phyloP scores from a whole-genome alignment of 2,888 invertebrate species.

The Tribolium freemani region DNA sequence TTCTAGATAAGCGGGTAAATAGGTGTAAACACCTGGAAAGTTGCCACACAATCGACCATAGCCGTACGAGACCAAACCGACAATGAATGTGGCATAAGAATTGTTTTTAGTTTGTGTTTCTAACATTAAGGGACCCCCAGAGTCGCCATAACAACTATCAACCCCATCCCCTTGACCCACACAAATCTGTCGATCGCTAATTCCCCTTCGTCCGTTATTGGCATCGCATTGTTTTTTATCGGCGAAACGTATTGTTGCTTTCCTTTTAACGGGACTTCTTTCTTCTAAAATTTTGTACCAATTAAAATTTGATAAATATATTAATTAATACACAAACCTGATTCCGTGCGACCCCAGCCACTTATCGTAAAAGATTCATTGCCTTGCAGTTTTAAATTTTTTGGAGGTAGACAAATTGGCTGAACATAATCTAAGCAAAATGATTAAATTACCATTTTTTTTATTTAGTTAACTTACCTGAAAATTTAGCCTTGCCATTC shows the following conservation, averaged over 20 bases:
- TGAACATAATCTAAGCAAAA: conserved; percentile 52
- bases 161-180: conserved; percentile 78
- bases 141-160: conserved; percentile 83
- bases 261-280: conserved; percentile 54
- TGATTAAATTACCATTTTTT: not conserved
- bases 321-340: conserved; percentile 44
- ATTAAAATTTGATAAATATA: too few species aligned
- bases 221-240: conserved; percentile 46
- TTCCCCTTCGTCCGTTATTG: conserved; percentile 32
- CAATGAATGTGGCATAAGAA: conserved; percentile 70
- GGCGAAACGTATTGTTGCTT: conserved; percentile 49
- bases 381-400: conserved; percentile 39
- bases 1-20: conserved; percentile 72
- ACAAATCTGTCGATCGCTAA: conserved; percentile 74
- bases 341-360: conserved; percentile 69
- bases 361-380: conserved; percentile 60
- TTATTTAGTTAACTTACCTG: conserved; percentile 48
- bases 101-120: conserved; percentile 64
- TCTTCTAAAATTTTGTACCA: too few species aligned
- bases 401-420: conserved; percentile 58
- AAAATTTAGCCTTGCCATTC: conserved; percentile 53
- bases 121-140: conserved; percentile 82
- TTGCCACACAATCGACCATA: conserved; percentile 75
- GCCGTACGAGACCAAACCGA: conserved; percentile 80
- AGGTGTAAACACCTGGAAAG: conserved; percentile 79